A percentile compares a stretch with the other conserved stretches of the same genome.
Conservation (phyloP, 2,888 invertebrate genomes). For the Unio pictorum region DNA sequence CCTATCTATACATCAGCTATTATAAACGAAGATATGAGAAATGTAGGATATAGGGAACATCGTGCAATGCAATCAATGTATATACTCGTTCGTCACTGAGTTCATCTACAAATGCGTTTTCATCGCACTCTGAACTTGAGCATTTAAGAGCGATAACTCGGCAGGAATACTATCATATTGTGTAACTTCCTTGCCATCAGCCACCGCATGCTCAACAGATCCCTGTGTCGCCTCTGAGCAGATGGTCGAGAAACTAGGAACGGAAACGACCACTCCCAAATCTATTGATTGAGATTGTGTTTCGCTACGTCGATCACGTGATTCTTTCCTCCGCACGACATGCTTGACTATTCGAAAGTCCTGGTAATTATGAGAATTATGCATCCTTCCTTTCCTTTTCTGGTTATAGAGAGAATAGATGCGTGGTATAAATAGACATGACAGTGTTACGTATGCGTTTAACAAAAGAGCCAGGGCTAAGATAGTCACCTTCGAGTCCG, state of each 20-base stretch:
- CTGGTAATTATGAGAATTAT: conserved; percentile 15
- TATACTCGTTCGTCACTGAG: neutral
- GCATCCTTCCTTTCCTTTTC: conserved; percentile 12
- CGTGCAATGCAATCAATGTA: no score
- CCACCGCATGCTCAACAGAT: neutral
- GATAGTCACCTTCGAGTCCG: conserved; percentile 39
- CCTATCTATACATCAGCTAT: no score
- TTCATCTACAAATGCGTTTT: neutral
- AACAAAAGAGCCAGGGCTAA: conserved; percentile 48
- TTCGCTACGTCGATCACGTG: neutral
- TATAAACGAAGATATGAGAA: no score
- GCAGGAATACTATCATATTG: neutral
- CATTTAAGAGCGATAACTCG: neutral
- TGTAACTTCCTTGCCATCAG: neutral
- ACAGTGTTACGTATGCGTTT: conserved; percentile 49
- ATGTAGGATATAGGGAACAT: no score
- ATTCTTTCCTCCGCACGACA: conserved; percentile 26
- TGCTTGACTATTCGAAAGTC: conserved; percentile 34
- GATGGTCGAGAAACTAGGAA: neutral
- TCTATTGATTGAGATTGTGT: neutral
- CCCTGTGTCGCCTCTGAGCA: neutral
- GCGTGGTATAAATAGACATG: conserved; percentile 57
- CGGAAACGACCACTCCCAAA: neutral
- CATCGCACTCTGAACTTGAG: no score
- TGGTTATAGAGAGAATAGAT: conserved; percentile 46